phyloP scores from a whole-genome alignment of 2,113 vertebrate genomes.

The Takifugu flavidus region DNA sequence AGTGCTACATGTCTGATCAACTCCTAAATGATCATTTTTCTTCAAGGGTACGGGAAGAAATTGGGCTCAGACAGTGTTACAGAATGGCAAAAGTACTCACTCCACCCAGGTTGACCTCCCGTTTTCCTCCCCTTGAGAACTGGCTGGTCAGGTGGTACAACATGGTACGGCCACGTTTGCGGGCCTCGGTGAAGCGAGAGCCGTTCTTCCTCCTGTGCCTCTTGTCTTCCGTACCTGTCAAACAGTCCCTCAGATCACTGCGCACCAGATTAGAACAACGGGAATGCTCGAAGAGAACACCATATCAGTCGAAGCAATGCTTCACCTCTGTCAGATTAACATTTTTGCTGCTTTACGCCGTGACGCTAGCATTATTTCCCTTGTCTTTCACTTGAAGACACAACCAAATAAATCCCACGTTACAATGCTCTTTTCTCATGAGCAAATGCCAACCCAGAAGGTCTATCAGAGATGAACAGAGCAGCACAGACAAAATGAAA shows the following conservation, averaged over 20 bases:
- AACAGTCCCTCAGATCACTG: conserved; percentile 5
- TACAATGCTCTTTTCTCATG: conserved; percentile 32
- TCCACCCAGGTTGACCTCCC: conserved; percentile 78
- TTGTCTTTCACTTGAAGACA: conserved; percentile 33
- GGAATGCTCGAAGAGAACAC: background rate
- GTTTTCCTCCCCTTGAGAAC: conserved; percentile 75
- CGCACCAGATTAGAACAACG: background rate
- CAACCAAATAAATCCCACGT: conserved; percentile 29
- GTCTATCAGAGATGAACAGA: conserved; percentile 59
- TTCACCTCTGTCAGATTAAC: conserved; percentile 4
- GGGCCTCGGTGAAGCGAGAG: conserved; percentile 78
- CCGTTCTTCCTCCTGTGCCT: conserved; percentile 76
- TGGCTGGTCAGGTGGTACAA: conserved; percentile 83
- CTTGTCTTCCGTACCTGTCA: conserved; percentile 73
- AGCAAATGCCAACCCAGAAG: conserved; percentile 21
- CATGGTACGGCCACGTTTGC: conserved; percentile 79
- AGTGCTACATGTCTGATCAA: conserved; percentile 10
- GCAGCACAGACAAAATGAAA: conserved; percentile 30
- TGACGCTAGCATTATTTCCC: no score
- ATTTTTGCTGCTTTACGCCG: background rate
- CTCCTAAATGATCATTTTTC: background rate
- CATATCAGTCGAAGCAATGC: background rate
- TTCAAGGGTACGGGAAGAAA: no score
- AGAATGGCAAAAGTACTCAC: conserved; percentile 72
- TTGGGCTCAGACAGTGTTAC: background rate